Percentiles rank a stretch among this genome's conserved stretches.
Evolutionary conservation across 1,140 invertebrate genomes (phyloP).

Genomic region (Potamilus streckersoni): DNA sequence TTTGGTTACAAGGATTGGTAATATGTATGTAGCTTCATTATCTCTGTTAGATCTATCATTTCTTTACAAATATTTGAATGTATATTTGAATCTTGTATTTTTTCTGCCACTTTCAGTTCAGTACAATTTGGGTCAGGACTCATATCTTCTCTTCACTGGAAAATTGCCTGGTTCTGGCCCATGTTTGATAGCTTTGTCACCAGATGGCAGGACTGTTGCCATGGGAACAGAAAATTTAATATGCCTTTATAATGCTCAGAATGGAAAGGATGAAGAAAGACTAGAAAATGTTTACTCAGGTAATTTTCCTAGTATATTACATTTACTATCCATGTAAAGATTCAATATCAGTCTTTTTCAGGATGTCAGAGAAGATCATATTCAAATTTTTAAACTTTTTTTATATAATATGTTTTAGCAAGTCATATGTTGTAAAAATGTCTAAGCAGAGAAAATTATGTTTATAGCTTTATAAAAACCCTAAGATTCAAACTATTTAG

Average conservation of each 20-base stretch:
- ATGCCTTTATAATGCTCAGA: conserved; percentile 76
- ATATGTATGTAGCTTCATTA: no score
- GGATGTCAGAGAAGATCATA: no score
- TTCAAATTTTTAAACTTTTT: no score
- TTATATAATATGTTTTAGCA: no score
- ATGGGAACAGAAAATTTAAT: conserved; percentile 76
- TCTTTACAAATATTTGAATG: background rate
- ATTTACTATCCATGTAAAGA: no score
- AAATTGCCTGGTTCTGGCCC: conserved; percentile 62
- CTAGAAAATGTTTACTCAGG: conserved; percentile 76
- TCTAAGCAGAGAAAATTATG: no score
- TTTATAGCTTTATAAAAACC: no score
- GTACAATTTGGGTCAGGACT: conserved; percentile 82
- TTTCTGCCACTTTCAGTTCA: conserved; percentile 75
- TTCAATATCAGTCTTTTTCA: no score
- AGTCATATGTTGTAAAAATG: no score
- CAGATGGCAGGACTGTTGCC: conserved; percentile 80
- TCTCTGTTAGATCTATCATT: background rate
- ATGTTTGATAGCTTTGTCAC: conserved; percentile 76
- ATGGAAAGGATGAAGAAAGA: conserved; percentile 74
- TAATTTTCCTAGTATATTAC: conserved; percentile 37
- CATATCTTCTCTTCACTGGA: conserved; percentile 77
- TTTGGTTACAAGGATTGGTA: no score
- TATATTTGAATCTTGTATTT: background rate
- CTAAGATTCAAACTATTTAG: no score